Conservation (phyloP, 2,113 vertebrate genomes). For the Amazona vittata region DNA sequence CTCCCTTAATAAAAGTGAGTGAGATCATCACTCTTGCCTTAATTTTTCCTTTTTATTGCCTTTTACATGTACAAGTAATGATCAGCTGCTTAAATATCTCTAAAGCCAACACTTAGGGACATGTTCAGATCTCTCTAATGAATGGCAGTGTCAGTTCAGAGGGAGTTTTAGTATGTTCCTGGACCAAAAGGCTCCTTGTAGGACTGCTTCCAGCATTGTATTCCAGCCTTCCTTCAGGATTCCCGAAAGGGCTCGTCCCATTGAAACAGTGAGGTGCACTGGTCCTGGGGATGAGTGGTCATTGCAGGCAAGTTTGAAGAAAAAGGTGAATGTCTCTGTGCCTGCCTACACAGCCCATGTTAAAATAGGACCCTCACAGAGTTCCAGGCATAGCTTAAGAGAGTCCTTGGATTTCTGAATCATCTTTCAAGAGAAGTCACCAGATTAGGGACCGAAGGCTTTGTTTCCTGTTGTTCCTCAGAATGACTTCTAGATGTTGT, state of each 20-base stretch:
- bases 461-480: not conserved
- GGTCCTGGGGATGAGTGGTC: not conserved
- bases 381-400: not conserved
- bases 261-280: not conserved
- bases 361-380: not conserved
- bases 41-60: conserved; percentile 49
- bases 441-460: not conserved
- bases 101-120: conserved; percentile 15
- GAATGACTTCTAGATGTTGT: not conserved
- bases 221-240: not conserved
- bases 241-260: not conserved
- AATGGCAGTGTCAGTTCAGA: conserved; percentile 14
- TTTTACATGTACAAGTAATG: conserved; percentile 42
- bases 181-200: not conserved
- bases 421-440: not conserved
- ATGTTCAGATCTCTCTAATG: not conserved
- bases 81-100: conserved; percentile 49
- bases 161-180: not conserved
- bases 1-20: conserved; percentile 26
- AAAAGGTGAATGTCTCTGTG: not conserved
- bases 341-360: not conserved
- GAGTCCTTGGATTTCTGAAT: not conserved
- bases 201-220: not conserved
- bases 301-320: not conserved
- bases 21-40: conserved; percentile 55